phyloP scores from a whole-genome alignment of 2,888 invertebrate genomes.

The Sarcophaga variegata region DNA sequence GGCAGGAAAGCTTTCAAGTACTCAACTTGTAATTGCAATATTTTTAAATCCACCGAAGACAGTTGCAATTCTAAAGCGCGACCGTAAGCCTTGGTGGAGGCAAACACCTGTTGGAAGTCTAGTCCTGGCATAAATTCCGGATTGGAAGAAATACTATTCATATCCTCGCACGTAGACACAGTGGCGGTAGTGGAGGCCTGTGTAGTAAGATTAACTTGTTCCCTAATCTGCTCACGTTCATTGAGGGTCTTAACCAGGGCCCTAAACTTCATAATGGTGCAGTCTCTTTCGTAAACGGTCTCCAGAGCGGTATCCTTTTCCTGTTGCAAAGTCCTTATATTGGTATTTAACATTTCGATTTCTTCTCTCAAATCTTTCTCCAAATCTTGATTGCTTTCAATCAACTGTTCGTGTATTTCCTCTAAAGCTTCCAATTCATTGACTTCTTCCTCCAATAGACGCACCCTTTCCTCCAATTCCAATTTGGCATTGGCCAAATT shows the following conservation, averaged over 20 bases:
- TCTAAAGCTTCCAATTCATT: conserved; percentile 94
- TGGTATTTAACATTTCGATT: conserved; percentile 92
- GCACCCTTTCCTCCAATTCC: conserved; percentile 94
- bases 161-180: conserved; percentile 82
- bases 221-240: conserved; percentile 87
- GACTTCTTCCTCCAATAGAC: conserved; percentile 94
- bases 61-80: conserved; percentile 95
- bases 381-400: conserved; percentile 95
- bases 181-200: conserved; percentile 84
- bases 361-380: conserved; percentile 97
- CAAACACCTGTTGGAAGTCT: conserved; percentile 88
- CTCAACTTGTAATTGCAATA: conserved; percentile 91
- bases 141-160: conserved; percentile 77
- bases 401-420: conserved; percentile 98
- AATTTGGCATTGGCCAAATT: conserved; percentile 96
- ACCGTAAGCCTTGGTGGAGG: conserved; percentile 85
- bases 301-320: conserved; percentile 94
- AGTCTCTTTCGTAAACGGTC: conserved; percentile 95
- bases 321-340: conserved; percentile 89
- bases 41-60: conserved; percentile 92
- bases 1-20: conserved; percentile 97
- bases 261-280: conserved; percentile 96
- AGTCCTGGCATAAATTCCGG: conserved; percentile 82
- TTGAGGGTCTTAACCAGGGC: conserved; percentile 95
- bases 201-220: conserved; percentile 82